Percentiles rank a stretch among this genome's conserved stretches.
Conservation (phyloP, 2,888 invertebrate species). For the Sinohyriopsis cumingii region DNA sequence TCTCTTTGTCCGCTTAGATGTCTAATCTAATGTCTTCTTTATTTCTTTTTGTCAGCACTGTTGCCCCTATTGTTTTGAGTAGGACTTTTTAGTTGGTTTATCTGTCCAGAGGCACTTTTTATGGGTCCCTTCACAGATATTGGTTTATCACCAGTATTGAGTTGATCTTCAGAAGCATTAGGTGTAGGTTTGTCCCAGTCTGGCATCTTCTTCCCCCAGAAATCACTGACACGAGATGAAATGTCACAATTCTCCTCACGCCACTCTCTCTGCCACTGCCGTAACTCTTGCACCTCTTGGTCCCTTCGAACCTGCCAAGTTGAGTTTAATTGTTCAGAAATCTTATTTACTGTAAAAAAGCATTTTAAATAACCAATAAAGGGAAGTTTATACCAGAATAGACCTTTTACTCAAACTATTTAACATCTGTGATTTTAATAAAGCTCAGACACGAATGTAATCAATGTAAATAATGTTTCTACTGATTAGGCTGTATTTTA, state of each 20-base stretch:
- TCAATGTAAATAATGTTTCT: too few relatives aligned
- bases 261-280: conserved; percentile 71
- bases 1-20: too few relatives aligned
- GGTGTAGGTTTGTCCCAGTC: conserved; percentile 34
- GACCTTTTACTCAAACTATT: too few relatives aligned
- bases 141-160: conserved; percentile 15
- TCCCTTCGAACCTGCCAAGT: conserved; percentile 59
- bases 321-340: background rate
- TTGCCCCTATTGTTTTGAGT: too few relatives aligned
- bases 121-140: conserved; percentile 25
- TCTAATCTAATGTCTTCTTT: too few relatives aligned
- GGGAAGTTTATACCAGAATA: too few relatives aligned
- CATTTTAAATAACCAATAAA: background rate
- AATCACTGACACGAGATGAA: conserved; percentile 61
- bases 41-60: too few relatives aligned
- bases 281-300: conserved; percentile 68
- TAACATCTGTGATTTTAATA: too few relatives aligned
- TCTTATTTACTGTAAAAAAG: background rate
- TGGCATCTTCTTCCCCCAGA: conserved; percentile 69
- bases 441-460: too few relatives aligned
- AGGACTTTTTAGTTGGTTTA: too few relatives aligned
- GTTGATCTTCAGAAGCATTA: conserved; percentile 23
- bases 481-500: too few relatives aligned
- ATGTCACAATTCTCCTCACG: conserved; percentile 67
- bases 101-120: conserved; percentile 2